phyloP scores from a whole-genome alignment of 1,140 invertebrate species.

The Oryctes rhinoceros region DNA sequence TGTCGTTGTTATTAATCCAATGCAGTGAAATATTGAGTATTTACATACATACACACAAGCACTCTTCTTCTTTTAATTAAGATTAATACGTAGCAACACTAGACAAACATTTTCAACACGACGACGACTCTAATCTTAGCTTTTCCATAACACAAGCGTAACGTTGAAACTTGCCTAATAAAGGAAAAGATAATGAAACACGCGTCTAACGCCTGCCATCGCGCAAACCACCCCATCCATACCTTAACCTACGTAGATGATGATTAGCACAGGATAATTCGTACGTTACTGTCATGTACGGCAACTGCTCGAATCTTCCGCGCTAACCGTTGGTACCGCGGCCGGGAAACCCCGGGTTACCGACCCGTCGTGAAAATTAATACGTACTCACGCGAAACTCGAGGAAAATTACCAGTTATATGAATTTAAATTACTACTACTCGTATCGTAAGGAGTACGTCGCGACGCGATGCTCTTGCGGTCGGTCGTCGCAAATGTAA shows the following conservation, averaged over 20 bases:
- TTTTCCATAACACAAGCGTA: neutral
- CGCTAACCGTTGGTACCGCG: neutral
- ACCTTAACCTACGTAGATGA: neutral
- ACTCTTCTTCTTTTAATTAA: no score
- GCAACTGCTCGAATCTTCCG: neutral
- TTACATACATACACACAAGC: neutral
- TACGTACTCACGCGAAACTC: neutral
- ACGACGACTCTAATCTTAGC: neutral
- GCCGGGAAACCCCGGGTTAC: neutral
- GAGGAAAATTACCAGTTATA: constrained; percentile 4
- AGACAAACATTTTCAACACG: neutral
- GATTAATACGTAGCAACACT: neutral
- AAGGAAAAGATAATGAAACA: neutral
- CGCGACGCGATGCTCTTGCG: neutral
- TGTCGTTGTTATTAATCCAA: no score
- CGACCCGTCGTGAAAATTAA: neutral
- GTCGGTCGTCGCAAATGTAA: neutral
- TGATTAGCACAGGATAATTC: neutral
- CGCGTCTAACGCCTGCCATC: neutral
- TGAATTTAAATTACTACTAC: constrained; percentile 20
- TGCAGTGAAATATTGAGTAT: neutral
- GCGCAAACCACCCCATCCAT: neutral
- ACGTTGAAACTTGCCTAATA: neutral
- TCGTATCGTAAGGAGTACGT: constrained; percentile 3
- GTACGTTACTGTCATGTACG: neutral